These are phyloP conservation scores for Nyctibius bracteatus DNA, from an alignment of 2,113 vertebrate species.

Conservation along the genomic window DNA sequence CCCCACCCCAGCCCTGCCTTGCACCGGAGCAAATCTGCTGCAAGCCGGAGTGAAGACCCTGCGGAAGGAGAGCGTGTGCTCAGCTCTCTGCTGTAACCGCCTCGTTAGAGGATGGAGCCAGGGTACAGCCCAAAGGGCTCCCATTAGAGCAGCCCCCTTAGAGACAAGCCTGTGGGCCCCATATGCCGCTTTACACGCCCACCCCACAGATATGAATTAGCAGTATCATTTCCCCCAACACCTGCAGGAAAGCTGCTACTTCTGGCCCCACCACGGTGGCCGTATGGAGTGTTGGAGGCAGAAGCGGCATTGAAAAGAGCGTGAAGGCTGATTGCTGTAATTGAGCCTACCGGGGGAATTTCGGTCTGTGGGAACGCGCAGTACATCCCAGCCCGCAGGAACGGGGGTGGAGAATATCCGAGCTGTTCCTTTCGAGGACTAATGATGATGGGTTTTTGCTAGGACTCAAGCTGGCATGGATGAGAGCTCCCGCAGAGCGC, in stretches of 20 bases:
- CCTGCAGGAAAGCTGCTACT: neutral
- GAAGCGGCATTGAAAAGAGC: neutral
- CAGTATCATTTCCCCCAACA: rapidly evolving
- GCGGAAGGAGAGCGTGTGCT: rapidly evolving
- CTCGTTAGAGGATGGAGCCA: rapidly evolving
- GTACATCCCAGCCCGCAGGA: slow-evolving; percentile 47
- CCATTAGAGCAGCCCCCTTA: neutral
- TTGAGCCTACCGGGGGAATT: slow-evolving; percentile 48
- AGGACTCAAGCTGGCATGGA: slow-evolving; percentile 47
- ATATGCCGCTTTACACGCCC: rapidly evolving
- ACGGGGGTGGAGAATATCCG: neutral
- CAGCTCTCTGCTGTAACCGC: rapidly evolving
- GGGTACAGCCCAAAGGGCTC: neutral
- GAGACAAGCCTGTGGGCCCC: neutral
- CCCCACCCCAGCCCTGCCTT: neutral
- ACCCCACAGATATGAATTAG: neutral
- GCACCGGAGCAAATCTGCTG: neutral
- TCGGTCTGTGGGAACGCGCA: neutral
- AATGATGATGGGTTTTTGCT: slow-evolving; percentile 57
- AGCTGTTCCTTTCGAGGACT: slow-evolving; percentile 49
- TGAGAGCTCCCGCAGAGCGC: slow-evolving; percentile 40
- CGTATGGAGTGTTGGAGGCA: rapidly evolving
- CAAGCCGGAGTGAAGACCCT: neutral
- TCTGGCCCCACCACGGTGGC: neutral
- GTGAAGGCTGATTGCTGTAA: slow-evolving; percentile 43